phyloP scores from a whole-genome alignment of 37 sponge, comb jelly and placozoan genomes.

The Oscarella lobularis region DNA sequence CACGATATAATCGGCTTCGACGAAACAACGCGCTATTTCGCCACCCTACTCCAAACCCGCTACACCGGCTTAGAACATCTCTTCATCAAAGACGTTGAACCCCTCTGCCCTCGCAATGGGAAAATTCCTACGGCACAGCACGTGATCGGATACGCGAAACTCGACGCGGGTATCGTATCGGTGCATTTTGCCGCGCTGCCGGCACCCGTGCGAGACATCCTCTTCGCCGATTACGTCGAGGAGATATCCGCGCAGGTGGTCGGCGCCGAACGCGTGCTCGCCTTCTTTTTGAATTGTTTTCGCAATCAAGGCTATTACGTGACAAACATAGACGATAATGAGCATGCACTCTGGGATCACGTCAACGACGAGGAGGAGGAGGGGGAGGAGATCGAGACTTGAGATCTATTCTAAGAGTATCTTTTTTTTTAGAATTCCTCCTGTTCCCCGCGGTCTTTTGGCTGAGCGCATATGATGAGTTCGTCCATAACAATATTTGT shows the following conservation, averaged over 20 bases:
- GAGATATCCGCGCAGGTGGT: slow-evolving; percentile 81
- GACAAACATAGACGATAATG: slow-evolving; percentile 36
- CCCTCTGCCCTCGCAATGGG: slow-evolving; percentile 29
- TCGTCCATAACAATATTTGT: no score
- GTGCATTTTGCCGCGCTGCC: slow-evolving; percentile 46
- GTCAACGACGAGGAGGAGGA: no score
- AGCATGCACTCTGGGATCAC: slow-evolving; percentile 25
- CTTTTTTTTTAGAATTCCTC: no score
- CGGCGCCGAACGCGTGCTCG: slow-evolving; percentile 53
- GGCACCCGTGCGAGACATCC: slow-evolving; percentile 57
- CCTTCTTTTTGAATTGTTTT: slow-evolving; percentile 83
- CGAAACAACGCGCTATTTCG: slow-evolving; percentile 56
- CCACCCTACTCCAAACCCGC: slow-evolving; percentile 36
- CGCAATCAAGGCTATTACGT: slow-evolving; percentile 55
- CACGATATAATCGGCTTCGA: slow-evolving; percentile 70
- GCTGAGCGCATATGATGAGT: no score
- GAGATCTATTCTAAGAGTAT: no score
- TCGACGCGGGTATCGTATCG: slow-evolving; percentile 50
- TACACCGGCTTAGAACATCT: slow-evolving; percentile 62
- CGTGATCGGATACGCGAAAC: slow-evolving; percentile 62
- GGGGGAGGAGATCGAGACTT: no score
- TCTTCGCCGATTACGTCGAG: slow-evolving; percentile 78
- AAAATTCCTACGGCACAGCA: slow-evolving; percentile 76
- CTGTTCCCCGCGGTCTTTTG: no score
- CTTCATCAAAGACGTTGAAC: no score